Evolutionary conservation across 1,140 invertebrate species (phyloP).

Genomic region (Lanistes nyassanus): DNA sequence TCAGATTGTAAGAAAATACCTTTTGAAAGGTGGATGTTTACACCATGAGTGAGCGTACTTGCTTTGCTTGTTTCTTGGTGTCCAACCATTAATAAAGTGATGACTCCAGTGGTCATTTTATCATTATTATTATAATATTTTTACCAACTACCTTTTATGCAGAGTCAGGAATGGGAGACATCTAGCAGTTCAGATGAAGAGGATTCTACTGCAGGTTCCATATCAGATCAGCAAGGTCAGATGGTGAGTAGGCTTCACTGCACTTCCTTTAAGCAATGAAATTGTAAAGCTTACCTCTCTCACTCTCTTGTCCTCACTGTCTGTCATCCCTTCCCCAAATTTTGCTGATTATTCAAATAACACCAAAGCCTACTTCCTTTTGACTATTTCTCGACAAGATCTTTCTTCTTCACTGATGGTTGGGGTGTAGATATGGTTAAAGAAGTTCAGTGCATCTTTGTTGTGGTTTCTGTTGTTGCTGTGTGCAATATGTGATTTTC

Average conservation of each 20-base stretch:
- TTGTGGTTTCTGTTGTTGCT: not conserved
- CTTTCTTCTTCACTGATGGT: too few species aligned
- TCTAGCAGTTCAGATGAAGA: constrained; percentile 50
- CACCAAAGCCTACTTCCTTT: too few species aligned
- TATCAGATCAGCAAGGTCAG: constrained; percentile 16
- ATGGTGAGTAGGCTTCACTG: constrained; percentile 22
- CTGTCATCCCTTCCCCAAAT: too few species aligned
- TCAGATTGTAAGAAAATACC: too few species aligned
- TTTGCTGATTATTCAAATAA: too few species aligned
- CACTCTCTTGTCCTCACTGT: too few species aligned
- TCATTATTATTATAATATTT: not conserved
- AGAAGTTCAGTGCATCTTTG: not conserved
- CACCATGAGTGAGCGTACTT: not conserved
- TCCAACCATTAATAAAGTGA: not conserved
- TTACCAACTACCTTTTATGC: constrained; percentile 6
- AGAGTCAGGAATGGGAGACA: constrained; percentile 43
- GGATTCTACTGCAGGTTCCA: constrained; percentile 23
- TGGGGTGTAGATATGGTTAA: too few species aligned
- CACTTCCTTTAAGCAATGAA: too few species aligned
- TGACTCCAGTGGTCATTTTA: not conserved
- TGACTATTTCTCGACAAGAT: too few species aligned
- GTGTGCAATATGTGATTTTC: not conserved
- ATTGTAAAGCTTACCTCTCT: too few species aligned
- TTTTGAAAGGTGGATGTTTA: too few species aligned
- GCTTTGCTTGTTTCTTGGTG: not conserved